Base-by-base conservation (phyloP, 2,113 vertebrate species). In the Romanogobio albipinnatus region DNA sequence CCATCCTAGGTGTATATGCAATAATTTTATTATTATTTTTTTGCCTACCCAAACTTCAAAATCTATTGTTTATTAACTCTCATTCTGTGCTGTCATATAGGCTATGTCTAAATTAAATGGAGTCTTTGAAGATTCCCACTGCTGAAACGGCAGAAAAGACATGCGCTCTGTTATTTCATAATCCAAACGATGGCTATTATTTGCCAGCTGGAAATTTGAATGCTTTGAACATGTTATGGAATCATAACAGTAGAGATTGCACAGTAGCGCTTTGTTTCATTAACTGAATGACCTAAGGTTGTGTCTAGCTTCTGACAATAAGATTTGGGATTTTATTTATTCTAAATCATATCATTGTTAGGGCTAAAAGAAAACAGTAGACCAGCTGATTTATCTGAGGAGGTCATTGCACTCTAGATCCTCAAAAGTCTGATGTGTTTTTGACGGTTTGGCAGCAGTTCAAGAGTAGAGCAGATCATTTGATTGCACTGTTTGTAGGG, bases 381-480 rank as follows among this genome's bases (percentile, higher is more conserved):
- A 77, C 43, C 53, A 78, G 56, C 53, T 24, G 33, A 61, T n/a
- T 59, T 58, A 22, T 61, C 51, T 45, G 19, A 45, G 10, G 15
- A 43, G 36, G 45, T 24, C 3, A 61, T 43, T 45, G 11, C 5
- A 45, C 11, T 43, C 1, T 79, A 36, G 22, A 62, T 61, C 36
- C 4, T 24, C 86, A 92, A 88, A 76, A 85, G 87, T 80, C 87
- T 84, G 89, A 79, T 87, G 83, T 81, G 76, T 76, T 83, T 77
- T 74, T 75, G 51, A 81, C 33, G 13, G 33, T 86, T 76, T 85
- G 84, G 68, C 76, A 73, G 75, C 26, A 26, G 51, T 73, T 68
- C 49, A 66, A 43, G 51, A 83, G 74, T 56, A 19, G n/a, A 78
- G 71, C 70, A 15, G 66, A 86, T 78, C 83, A 83, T 76, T 73